These are phyloP conservation scores for Ischnus inquisitorius DNA, from an alignment of 2,888 invertebrate species.

Conservation along the genomic window DNA sequence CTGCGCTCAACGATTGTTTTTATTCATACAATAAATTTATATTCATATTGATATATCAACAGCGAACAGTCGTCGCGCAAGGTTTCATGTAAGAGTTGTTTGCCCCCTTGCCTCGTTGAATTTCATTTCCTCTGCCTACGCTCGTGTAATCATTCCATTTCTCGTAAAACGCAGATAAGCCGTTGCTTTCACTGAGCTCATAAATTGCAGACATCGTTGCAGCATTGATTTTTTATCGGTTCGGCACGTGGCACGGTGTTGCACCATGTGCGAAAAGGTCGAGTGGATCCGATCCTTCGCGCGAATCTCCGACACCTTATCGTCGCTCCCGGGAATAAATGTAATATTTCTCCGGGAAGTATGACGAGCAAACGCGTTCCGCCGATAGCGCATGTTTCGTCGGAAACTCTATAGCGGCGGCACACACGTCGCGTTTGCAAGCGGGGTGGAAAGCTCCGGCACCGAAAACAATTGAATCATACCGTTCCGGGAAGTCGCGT, in stretches of 20 bases:
- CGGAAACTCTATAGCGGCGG: background rate
- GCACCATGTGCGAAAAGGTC: background rate
- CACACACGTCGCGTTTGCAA: background rate
- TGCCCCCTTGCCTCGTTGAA: no score
- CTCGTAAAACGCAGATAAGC: conserved; percentile 18
- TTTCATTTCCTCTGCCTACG: no score
- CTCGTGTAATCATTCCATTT: background rate
- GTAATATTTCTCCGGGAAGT: background rate
- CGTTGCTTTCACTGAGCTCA: background rate
- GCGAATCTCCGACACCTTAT: background rate
- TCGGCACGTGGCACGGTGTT: background rate
- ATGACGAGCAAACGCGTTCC: background rate
- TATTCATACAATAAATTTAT: no score
- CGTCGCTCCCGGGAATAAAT: background rate
- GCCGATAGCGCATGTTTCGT: background rate
- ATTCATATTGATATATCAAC: no score
- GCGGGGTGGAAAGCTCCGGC: background rate
- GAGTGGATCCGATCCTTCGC: background rate
- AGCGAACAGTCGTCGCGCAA: no score
- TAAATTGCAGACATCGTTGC: background rate
- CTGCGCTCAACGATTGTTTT: no score
- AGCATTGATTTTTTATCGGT: background rate
- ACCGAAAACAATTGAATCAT: background rate
- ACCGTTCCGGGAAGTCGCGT: background rate
- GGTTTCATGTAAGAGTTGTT: no score